Conservation (phyloP, 2,888 invertebrate genomes). For the Alcis repandata region DNA sequence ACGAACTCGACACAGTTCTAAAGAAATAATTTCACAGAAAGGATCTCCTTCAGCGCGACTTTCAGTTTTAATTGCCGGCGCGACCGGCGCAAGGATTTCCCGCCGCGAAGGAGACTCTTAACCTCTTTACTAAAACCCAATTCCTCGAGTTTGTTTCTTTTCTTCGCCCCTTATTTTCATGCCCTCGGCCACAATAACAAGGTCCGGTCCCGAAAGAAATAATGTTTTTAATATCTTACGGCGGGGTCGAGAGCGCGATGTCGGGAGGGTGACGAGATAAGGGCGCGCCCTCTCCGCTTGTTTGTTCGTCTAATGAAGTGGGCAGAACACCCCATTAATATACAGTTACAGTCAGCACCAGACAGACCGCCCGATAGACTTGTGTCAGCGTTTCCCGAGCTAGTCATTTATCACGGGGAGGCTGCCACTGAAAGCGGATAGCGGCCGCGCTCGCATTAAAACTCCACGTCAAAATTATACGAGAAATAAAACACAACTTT, state of each 20-base stretch:
- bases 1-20: conserved; percentile 25
- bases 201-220: conserved; percentile 50
- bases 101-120: conserved; percentile 47
- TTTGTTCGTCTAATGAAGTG: conserved; percentile 83
- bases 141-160: conserved; percentile 55
- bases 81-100: conserved; percentile 36
- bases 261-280: conserved; percentile 72
- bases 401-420: conserved; percentile 45
- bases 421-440: conserved; percentile 39
- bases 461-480: conserved; percentile 4
- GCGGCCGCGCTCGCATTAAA: conserved; percentile 2
- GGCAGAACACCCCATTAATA: conserved; percentile 75
- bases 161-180: conserved; percentile 51
- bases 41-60: conserved; percentile 33
- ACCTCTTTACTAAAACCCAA: conserved; percentile 49
- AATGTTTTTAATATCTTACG: conserved; percentile 57
- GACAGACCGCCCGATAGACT: conserved; percentile 56
- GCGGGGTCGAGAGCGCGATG: conserved; percentile 55
- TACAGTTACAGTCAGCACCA: conserved; percentile 69
- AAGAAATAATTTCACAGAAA: conserved; percentile 35
- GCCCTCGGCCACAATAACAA: conserved; percentile 55
- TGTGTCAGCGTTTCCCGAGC: conserved; percentile 45
- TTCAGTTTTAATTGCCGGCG: conserved; percentile 45
- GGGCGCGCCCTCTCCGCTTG: conserved; percentile 70
- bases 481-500: conserved; percentile 3